phyloP scores from a whole-genome alignment of 1,140 invertebrate species.

The Lasaia peninsularis region DNA sequence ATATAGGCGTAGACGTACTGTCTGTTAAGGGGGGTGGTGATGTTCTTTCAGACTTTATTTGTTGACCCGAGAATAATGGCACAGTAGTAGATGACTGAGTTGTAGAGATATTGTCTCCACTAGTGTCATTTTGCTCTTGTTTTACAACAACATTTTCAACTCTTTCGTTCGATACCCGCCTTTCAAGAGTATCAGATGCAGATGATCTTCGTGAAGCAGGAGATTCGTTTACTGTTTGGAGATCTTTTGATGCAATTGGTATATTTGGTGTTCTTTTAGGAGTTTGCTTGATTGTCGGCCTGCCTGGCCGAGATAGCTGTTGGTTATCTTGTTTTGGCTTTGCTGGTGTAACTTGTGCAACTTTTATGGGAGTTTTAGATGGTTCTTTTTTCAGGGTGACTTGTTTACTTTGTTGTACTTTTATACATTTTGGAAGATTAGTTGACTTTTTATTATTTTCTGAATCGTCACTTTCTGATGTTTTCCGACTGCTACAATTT shows the following conservation, averaged over 20 bases:
- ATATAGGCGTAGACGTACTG: constrained; percentile 43
- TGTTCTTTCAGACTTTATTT: constrained; percentile 56
- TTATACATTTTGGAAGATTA: constrained; percentile 28
- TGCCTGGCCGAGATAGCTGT: constrained; percentile 29
- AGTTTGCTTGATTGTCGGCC: constrained; percentile 59
- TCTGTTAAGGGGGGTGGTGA: constrained; percentile 42
- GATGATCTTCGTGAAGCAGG: constrained; percentile 25
- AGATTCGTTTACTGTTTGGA: constrained; percentile 19
- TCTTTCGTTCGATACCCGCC: constrained; percentile 35
- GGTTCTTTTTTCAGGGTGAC: constrained; percentile 34
- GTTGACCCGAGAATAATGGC: constrained; percentile 47
- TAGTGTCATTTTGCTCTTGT: constrained; percentile 45
- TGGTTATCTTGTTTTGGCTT: constrained; percentile 26
- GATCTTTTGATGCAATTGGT: constrained; percentile 30
- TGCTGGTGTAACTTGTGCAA: constrained; percentile 17
- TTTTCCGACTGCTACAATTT: constrained; percentile 24
- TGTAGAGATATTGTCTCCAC: constrained; percentile 22
- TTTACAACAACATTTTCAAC: constrained; percentile 54
- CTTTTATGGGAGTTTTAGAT: constrained; percentile 27
- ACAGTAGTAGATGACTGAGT: constrained; percentile 21
- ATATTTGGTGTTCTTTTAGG: constrained; percentile 53
- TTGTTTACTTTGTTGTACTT: constrained; percentile 38
- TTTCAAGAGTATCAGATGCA: constrained; percentile 28
- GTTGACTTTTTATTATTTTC: constrained; percentile 25
- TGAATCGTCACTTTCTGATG: constrained; percentile 44